phyloP scores from a whole-genome alignment of 2,113 vertebrate genomes.

The Leptodactylus fuscus region DNA sequence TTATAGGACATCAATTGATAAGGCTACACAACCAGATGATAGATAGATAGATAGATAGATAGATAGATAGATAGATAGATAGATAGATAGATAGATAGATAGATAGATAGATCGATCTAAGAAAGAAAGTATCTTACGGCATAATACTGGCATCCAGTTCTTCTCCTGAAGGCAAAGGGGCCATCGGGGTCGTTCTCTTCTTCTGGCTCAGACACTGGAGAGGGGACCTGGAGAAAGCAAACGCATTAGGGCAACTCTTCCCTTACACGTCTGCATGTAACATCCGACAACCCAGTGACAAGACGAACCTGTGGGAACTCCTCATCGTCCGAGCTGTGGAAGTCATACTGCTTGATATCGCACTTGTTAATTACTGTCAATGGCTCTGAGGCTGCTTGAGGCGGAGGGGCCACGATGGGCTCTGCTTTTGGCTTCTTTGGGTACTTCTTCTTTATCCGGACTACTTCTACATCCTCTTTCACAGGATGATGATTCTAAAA shows the following conservation, averaged over 20 bases:
- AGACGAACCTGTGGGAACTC: slow-evolving; percentile 85
- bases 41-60: too few relatives aligned
- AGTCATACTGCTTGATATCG: slow-evolving; percentile 94
- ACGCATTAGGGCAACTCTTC: slow-evolving; percentile 28
- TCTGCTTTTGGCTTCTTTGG: slow-evolving; percentile 83
- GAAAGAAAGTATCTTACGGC: slow-evolving; percentile 76
- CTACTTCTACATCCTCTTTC: slow-evolving; percentile 82
- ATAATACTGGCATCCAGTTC: slow-evolving; percentile 90
- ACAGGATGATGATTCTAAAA: slow-evolving; percentile 81
- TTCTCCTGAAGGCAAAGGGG: slow-evolving; percentile 87
- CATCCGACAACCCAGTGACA: background rate
- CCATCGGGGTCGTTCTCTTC: slow-evolving; percentile 92
- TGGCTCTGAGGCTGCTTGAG: slow-evolving; percentile 76
- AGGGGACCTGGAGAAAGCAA: slow-evolving; percentile 73
- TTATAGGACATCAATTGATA: too few relatives aligned
- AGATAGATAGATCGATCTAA: too few relatives aligned
- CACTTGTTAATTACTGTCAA: slow-evolving; percentile 82
- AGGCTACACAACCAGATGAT: too few relatives aligned
- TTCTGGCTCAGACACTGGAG: slow-evolving; percentile 85
- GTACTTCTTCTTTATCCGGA: slow-evolving; percentile 88
- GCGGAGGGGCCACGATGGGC: slow-evolving; percentile 74
- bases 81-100: too few relatives aligned
- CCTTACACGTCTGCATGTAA: background rate
- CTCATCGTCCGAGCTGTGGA: slow-evolving; percentile 94
- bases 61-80: too few relatives aligned